These are phyloP conservation scores for Antigone vipio DNA, from an alignment of 2,113 vertebrate species.

Conservation along the genomic window DNA sequence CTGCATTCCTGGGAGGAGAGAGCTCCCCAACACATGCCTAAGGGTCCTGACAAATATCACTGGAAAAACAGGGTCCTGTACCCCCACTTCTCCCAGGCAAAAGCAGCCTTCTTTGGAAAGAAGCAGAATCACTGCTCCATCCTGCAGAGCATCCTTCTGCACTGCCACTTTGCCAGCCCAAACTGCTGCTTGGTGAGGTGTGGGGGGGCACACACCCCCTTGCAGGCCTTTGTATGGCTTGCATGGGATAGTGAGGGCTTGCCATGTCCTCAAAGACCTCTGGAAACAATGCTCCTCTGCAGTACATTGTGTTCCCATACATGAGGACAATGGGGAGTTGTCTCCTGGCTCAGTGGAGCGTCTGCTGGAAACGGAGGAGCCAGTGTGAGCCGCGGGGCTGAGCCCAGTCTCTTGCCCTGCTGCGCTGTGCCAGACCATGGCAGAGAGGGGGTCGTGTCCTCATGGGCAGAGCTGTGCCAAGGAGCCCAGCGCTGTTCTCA, in stretches of 20 bases:
- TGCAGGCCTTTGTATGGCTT: not conserved
- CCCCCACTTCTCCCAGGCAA: not conserved
- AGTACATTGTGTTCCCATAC: not conserved
- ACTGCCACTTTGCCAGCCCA: not conserved
- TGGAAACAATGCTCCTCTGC: rapidly evolving
- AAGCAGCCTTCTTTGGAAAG: not conserved
- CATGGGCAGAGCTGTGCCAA: not conserved
- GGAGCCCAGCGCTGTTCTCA: not conserved
- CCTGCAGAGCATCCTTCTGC: not conserved
- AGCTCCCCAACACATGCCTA: not conserved
- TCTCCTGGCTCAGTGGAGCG: not conserved
- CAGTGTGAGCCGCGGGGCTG: rapidly evolving
- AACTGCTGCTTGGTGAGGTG: not conserved
- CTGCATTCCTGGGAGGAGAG: not conserved
- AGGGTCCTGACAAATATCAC: not conserved
- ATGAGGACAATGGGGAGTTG: not conserved
- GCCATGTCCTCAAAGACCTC: not conserved
- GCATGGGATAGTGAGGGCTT: not conserved
- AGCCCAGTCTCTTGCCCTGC: not conserved
- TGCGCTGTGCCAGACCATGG: not conserved
- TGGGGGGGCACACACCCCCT: not conserved
- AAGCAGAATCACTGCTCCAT: rapidly evolving
- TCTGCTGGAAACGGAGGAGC: not conserved
- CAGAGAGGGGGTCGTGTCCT: not conserved
- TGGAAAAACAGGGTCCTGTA: not conserved